phyloP scores from a whole-genome alignment of 1,140 invertebrate species.

The Gonioctena quinquepunctata region DNA sequence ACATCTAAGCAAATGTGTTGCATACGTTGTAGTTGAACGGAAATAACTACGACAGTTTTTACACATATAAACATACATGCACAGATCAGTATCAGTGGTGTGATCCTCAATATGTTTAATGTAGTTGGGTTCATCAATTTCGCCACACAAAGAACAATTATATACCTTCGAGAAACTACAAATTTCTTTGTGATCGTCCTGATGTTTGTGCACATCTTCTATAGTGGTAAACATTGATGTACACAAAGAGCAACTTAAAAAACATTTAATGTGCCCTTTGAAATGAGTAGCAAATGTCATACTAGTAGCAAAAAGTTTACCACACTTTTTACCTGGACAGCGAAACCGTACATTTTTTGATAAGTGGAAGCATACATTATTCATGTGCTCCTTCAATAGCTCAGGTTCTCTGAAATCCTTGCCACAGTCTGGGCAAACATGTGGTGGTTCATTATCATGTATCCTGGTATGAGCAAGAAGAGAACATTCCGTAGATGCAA shows the following conservation, averaged over 20 bases:
- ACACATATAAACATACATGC: constrained; percentile 46
- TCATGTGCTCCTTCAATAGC: constrained; percentile 57
- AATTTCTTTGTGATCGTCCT: constrained; percentile 15
- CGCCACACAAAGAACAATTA: constrained; percentile 39
- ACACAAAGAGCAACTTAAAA: constrained; percentile 52
- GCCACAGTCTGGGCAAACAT: constrained; percentile 61
- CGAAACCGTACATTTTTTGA: constrained; percentile 55
- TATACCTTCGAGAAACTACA: constrained; percentile 30
- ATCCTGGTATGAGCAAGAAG: constrained; percentile 57
- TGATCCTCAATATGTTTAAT: constrained; percentile 40
- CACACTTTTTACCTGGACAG: constrained; percentile 55
- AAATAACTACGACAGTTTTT: constrained; percentile 46
- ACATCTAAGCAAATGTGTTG: constrained; percentile 36
- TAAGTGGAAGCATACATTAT: constrained; percentile 59
- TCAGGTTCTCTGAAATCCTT: constrained; percentile 47
- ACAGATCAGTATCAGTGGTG: constrained; percentile 28
- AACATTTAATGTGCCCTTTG: constrained; percentile 45
- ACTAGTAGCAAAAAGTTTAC: constrained; percentile 53
- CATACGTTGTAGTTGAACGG: constrained; percentile 40
- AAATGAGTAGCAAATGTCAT: constrained; percentile 57
- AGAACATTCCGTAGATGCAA: constrained; percentile 57
- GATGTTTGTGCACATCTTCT: constrained; percentile 43
- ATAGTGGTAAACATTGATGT: constrained; percentile 51
- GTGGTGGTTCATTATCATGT: constrained; percentile 56
- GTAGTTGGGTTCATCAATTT: constrained; percentile 15